Evolutionary conservation across 1,140 invertebrate species (phyloP).

Genomic region (Daktulosphaira vitifoliae): DNA sequence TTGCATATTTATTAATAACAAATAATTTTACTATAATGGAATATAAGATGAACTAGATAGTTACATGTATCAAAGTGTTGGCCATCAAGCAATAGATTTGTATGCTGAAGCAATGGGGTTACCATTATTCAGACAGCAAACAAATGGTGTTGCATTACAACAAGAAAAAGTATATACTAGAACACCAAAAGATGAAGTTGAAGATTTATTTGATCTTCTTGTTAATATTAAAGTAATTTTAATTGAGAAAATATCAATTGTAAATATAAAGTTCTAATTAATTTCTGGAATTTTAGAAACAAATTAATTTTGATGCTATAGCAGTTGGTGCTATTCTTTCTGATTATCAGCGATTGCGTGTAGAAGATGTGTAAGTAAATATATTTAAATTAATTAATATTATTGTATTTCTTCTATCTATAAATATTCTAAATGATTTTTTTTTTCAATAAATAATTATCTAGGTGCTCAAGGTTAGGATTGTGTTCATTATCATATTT

Average conservation of each 20-base stretch:
- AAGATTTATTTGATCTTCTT: conserved; percentile 86
- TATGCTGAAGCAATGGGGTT: conserved; percentile 90
- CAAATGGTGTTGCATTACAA: conserved; percentile 69
- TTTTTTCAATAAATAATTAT: conserved; percentile 32
- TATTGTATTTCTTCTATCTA: not conserved
- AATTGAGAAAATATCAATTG: not conserved
- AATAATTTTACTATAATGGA: not conserved
- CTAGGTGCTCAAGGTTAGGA: conserved; percentile 78
- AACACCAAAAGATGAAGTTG: conserved; percentile 93
- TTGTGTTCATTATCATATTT: conserved; percentile 84
- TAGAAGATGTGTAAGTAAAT: conserved; percentile 89
- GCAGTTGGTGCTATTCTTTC: conserved; percentile 95
- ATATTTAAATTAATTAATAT: conserved; percentile 11
- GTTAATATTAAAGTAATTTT: conserved; percentile 58
- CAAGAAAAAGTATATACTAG: conserved; percentile 74
- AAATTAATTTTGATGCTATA: conserved; percentile 78
- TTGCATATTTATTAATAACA: not conserved
- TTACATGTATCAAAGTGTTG: conserved; percentile 99
- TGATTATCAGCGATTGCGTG: conserved; percentile 92
- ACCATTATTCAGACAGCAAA: conserved; percentile 76
- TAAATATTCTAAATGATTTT: not conserved
- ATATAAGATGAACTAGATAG: conserved; percentile 88
- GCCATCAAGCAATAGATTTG: conserved; percentile 83
- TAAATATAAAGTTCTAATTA: conserved; percentile 7
- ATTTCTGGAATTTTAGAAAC: conserved; percentile 51